These are phyloP conservation scores for Ormyrus rosae DNA, from an alignment of 2,888 invertebrate species.

Conservation along the genomic window DNA sequence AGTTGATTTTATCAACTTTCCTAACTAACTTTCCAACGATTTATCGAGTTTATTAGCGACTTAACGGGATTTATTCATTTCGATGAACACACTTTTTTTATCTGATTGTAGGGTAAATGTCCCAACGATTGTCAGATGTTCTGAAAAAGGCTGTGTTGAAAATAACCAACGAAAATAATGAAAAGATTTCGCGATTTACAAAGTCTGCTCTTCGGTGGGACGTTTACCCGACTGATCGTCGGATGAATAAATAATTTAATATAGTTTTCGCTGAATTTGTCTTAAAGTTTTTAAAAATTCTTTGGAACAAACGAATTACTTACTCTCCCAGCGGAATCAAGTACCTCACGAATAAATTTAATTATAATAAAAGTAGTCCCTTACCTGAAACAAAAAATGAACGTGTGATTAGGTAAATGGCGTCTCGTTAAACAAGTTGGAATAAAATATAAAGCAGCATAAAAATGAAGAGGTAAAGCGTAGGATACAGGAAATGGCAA, in stretches of 20 bases:
- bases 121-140: too few relatives aligned
- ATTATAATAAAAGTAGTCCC: slow-evolving; percentile 55
- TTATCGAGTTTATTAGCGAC: too few relatives aligned
- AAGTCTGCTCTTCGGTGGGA: too few relatives aligned
- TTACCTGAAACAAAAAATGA: slow-evolving; percentile 71
- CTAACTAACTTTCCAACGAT: too few relatives aligned
- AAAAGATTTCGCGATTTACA: neutral
- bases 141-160: too few relatives aligned
- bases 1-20: too few relatives aligned
- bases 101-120: too few relatives aligned
- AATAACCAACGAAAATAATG: neutral
- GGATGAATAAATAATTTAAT: neutral
- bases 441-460: slow-evolving; percentile 44
- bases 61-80: too few relatives aligned
- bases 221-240: too few relatives aligned
- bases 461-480: slow-evolving; percentile 51
- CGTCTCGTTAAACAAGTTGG: neutral
- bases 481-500: slow-evolving; percentile 52
- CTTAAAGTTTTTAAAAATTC: neutral
- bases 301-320: slow-evolving; percentile 56
- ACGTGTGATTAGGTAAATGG: neutral
- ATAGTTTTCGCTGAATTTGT: neutral
- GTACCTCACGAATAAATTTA: slow-evolving; percentile 40
- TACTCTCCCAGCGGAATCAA: slow-evolving; percentile 60
- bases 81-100: too few relatives aligned